Percentiles rank a stretch among this genome's conserved stretches.
These are phyloP conservation scores for Hemibagrus guttatus DNA, from an alignment of 2,797 vertebrate species.

Conservation along the genomic window DNA sequence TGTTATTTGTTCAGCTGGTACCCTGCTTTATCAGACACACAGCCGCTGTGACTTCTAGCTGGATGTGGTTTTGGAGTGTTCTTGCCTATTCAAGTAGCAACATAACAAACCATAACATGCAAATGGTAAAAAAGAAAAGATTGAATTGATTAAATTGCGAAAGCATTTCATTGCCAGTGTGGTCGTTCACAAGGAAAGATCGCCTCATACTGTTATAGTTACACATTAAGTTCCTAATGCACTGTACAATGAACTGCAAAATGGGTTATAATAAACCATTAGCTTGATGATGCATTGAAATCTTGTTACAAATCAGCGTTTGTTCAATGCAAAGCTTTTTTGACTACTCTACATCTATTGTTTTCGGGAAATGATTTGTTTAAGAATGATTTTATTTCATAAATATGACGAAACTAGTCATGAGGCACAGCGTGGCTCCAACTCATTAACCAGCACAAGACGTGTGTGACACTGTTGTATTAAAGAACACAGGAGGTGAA, in stretches of 20 bases:
- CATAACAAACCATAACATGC: conserved; percentile 12
- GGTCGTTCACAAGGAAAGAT: background rate
- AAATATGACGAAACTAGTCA: conserved; percentile 19
- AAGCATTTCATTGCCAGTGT: conserved; percentile 14
- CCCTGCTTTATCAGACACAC: conserved; percentile 31
- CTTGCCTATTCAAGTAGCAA: conserved; percentile 15
- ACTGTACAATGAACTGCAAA: conserved; percentile 23
- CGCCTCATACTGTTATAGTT: conserved; percentile 14
- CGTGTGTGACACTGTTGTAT: conserved; percentile 3
- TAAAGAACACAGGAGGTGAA: conserved; percentile 12
- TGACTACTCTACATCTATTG: background rate
- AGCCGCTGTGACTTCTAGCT: conserved; percentile 29
- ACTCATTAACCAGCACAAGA: conserved; percentile 33
- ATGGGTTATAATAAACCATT: conserved; percentile 20
- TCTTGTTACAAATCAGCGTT: conserved; percentile 18
- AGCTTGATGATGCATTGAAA: conserved; percentile 7
- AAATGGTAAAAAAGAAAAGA: conserved; percentile 12
- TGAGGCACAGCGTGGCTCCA: conserved; percentile 11
- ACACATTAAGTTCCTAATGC: conserved; percentile 27
- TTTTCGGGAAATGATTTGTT: conserved; percentile 11
- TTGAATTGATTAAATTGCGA: conserved; percentile 14
- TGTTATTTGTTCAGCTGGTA: conserved; percentile 42
- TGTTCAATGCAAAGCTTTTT: background rate
- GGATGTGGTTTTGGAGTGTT: conserved; percentile 19
- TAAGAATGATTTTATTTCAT: background rate